Conservation (phyloP, 2,113 vertebrate species). For the Burhinus bistriatus region DNA sequence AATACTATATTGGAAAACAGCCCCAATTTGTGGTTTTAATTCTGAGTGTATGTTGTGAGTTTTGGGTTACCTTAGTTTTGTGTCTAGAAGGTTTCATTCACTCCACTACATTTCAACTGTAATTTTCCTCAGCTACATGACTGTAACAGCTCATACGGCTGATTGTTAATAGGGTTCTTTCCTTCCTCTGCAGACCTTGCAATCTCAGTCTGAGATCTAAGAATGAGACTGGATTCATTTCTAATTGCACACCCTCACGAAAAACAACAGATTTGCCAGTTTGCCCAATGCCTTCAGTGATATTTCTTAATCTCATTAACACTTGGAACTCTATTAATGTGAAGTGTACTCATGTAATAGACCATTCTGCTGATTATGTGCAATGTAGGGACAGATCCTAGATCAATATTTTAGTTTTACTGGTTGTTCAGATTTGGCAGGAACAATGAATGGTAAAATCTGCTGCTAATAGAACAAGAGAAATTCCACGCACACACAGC, state of each 20-base stretch:
- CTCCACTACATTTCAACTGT: background rate
- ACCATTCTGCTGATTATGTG: background rate
- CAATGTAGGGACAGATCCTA: background rate
- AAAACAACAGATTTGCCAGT: background rate
- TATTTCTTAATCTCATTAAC: background rate
- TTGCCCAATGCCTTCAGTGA: background rate
- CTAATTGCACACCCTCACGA: background rate
- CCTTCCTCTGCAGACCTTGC: background rate
- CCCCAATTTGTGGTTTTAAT: background rate
- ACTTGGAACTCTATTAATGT: background rate
- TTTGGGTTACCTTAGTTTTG: background rate
- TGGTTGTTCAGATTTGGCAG: background rate
- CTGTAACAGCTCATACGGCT: background rate
- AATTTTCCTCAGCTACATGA: background rate
- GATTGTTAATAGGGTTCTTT: accelerated
- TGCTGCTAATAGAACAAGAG: background rate
- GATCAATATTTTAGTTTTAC: background rate
- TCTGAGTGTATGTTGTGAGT: background rate
- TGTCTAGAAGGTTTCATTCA: background rate
- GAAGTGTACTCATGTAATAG: background rate
- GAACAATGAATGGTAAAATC: background rate
- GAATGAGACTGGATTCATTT: background rate
- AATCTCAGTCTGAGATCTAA: background rate
- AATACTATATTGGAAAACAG: background rate
- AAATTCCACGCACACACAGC: background rate